Evolutionary conservation across 2,113 vertebrate genomes (phyloP).

Genomic region (Muscicapa adusta): DNA sequence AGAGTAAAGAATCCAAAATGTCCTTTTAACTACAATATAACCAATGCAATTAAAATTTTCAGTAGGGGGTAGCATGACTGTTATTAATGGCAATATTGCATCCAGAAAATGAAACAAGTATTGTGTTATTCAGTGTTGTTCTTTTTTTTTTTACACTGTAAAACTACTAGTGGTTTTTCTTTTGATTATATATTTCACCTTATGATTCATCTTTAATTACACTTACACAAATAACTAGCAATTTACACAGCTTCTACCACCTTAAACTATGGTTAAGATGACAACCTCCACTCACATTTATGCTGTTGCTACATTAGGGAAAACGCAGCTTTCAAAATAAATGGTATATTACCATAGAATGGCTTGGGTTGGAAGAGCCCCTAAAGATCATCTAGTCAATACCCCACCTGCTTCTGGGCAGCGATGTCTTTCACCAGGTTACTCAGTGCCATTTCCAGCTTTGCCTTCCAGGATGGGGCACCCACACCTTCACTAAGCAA

Average conservation of each 20-base stretch:
- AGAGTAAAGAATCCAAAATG: neutral
- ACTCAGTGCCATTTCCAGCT: neutral
- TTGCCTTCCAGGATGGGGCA: neutral
- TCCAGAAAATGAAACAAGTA: neutral
- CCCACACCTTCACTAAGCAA: no score
- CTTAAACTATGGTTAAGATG: neutral
- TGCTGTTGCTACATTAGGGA: neutral
- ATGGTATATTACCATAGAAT: neutral
- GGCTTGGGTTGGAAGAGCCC: neutral
- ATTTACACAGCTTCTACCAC: neutral
- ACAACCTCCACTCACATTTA: neutral
- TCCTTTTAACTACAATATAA: neutral
- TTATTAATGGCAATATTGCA: neutral
- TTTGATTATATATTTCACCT: neutral
- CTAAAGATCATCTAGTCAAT: neutral
- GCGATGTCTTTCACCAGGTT: neutral
- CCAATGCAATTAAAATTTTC: neutral
- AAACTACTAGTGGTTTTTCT: neutral
- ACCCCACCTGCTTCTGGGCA: no score
- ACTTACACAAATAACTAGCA: neutral
- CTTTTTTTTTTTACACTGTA: neutral
- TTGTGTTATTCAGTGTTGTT: neutral
- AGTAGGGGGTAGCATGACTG: neutral
- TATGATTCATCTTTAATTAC: neutral
- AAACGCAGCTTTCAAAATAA: neutral